phyloP scores from a whole-genome alignment of 2,113 vertebrate species.

The Catharus bicknelli region DNA sequence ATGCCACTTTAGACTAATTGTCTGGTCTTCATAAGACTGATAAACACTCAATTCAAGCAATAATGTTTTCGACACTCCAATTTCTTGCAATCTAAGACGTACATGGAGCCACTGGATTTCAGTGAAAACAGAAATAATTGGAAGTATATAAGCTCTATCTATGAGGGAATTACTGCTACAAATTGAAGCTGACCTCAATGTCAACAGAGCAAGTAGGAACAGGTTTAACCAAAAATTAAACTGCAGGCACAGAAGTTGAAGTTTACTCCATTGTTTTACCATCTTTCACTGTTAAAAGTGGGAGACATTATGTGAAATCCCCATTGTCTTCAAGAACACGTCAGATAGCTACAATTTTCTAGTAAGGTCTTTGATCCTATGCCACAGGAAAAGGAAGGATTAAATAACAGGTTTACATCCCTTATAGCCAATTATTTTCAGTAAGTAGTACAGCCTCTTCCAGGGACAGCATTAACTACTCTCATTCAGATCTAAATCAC shows the following conservation, averaged over 20 bases:
- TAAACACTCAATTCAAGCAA: background rate
- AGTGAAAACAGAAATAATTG: background rate
- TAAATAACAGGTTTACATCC: background rate
- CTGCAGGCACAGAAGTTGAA: background rate
- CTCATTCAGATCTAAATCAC: background rate
- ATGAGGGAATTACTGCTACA: background rate
- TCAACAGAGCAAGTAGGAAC: background rate
- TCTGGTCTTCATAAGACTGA: background rate
- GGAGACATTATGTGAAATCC: background rate
- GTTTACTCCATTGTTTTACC: background rate
- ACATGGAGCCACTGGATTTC: background rate
- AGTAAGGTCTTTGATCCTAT: background rate
- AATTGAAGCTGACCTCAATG: background rate
- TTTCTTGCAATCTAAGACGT: background rate
- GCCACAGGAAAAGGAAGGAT: background rate
- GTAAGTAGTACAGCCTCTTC: background rate
- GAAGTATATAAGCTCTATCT: background rate
- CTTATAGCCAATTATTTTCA: background rate
- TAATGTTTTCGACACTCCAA: background rate
- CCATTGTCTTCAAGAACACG: background rate
- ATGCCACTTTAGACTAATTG: background rate
- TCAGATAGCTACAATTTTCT: background rate
- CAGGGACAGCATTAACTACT: background rate
- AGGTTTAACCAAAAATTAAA: background rate
- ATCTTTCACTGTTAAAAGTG: background rate